These are phyloP conservation scores for Leucoraja erinaceus DNA, from an alignment of 2,113 vertebrate species.

Conservation along the genomic window DNA sequence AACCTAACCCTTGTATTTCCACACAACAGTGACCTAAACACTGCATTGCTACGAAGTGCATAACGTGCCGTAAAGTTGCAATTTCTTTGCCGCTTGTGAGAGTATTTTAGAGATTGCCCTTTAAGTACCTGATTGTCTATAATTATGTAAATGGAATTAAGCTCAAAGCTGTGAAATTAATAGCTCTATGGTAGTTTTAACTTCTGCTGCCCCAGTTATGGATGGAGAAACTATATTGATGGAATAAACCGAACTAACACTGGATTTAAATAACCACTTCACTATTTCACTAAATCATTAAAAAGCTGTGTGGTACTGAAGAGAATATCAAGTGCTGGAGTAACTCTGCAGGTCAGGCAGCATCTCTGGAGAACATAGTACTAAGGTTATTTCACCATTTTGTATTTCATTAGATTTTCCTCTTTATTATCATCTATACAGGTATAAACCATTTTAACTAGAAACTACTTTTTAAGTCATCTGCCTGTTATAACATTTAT, in stretches of 20 bases:
- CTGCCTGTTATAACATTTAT: neutral
- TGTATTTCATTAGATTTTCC: neutral
- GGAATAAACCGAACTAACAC: neutral
- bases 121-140: neutral
- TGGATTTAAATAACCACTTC: neutral
- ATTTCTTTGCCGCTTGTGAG: no score
- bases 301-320: no score
- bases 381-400: no score
- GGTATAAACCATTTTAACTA: neutral
- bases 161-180: neutral
- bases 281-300: neutral
- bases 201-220: neutral
- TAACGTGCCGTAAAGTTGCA: neutral
- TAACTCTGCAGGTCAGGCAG: no score
- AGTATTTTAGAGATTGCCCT: neutral
- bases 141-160: no score
- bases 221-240: neutral
- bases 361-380: no score
- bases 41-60: neutral
- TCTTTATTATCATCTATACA: neutral
- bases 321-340: no score
- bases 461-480: neutral
- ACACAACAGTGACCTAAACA: neutral
- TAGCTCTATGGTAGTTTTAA: neutral
- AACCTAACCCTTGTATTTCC: neutral